Base-by-base conservation (phyloP, 2,888 invertebrate species). In the Erpobdella octoculata region DNA sequence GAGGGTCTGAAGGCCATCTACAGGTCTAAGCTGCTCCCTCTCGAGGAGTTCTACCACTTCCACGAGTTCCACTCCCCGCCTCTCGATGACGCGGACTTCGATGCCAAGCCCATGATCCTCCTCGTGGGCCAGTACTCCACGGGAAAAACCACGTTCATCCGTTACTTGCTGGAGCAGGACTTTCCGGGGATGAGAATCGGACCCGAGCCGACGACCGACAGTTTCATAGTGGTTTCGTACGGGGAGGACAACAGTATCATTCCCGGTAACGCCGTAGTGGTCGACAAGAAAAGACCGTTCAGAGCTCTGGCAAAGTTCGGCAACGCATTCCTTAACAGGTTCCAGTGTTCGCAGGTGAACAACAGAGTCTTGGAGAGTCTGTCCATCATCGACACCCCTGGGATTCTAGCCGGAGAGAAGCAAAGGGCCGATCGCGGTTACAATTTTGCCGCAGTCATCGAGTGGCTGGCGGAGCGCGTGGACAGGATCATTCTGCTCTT, bases 391-490 rank as follows among this genome's bases (percentile, higher is more conserved):
- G 98, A 98, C 84, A 97, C 97, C 0, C 98, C 98, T 74, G 98
- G 86, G 69, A 86, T 84, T 77, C 86, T 96, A 73, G 94, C 95
- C 0, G 96, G 96, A 28, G 95, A 96, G 84, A 96, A 97, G 81
- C 95, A 96, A 84, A 88, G 96, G 70, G 86, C 87, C 18, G 88
- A 88, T 78, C 80, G 88, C 70, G 88, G 96, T 0, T 97, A 97
- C 82, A 94, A 97, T 82, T 98, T 98, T 83, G 93, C 95, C 15
- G 95, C 95, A 12, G 96, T 98, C 6, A 85, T 98, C 68, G 96
- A 98, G 85, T 98, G 98, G 98, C 96, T 98, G 83, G 97, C 98
- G 0, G 97, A 98, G 82, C 87, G 97, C 73, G 97, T 97, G 0
- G 98, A 98, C 83, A 88, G 97, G 78, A 98, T 98, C 78, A 92